Evolutionary conservation across 2,113 vertebrate species (phyloP).

Genomic region (Alexandromys fortis): DNA sequence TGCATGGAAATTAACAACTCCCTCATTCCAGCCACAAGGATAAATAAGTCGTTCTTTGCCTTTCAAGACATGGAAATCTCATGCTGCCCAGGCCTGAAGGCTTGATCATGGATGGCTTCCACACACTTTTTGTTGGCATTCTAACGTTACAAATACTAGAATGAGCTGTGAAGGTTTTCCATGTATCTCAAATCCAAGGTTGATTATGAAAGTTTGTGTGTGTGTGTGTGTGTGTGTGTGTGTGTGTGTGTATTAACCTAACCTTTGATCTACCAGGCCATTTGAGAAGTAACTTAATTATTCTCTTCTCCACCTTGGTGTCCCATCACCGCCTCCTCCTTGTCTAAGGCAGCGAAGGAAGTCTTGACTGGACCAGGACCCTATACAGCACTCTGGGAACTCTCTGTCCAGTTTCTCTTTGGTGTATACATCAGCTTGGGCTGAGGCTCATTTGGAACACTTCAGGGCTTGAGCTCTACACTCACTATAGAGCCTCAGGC

Average conservation of each 20-base stretch:
- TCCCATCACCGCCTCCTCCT: background rate
- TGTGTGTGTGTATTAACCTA: background rate
- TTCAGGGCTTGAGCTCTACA: background rate
- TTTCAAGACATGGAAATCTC: background rate
- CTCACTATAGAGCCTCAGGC: background rate
- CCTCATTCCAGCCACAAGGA: background rate
- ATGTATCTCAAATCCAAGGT: background rate
- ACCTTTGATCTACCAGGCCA: background rate
- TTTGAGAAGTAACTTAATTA: background rate
- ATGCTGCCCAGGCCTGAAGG: background rate
- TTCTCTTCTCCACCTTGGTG: background rate
- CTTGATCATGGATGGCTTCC: background rate
- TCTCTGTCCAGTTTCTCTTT: background rate
- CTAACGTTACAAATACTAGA: background rate
- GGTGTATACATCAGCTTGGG: background rate
- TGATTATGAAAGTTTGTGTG: background rate
- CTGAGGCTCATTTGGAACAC: background rate
- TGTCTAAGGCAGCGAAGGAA: background rate
- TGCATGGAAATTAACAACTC: background rate
- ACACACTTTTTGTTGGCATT: constrained; percentile 4
- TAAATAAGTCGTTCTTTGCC: background rate
- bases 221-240: background rate
- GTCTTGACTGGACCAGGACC: background rate
- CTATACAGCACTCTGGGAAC: background rate
- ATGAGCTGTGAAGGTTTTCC: background rate